A percentile compares a stretch with the other conserved stretches of the same genome.
Conservation (phyloP, 2,113 vertebrate genomes). For the Brachyhypopomus occidentalis region DNA sequence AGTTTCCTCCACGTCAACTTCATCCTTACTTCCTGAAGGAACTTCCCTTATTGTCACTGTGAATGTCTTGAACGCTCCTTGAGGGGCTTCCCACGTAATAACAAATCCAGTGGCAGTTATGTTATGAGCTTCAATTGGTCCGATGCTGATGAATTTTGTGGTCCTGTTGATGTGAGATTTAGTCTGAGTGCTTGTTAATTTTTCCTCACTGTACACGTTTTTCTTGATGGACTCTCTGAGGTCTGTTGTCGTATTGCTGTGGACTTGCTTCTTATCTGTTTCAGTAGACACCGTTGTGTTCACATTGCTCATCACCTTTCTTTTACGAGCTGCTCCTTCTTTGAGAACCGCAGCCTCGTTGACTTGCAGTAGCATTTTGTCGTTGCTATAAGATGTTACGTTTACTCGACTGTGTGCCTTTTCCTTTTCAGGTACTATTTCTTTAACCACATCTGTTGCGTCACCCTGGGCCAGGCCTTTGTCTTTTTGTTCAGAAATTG, state of each 20-base stretch:
- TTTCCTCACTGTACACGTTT: conserved; percentile 51
- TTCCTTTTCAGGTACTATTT: conserved; percentile 8
- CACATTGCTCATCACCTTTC: conserved; percentile 6
- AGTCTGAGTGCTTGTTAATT: conserved; percentile 47
- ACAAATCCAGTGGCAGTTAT: conserved; percentile 70
- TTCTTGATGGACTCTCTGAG: conserved; percentile 18
- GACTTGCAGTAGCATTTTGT: conserved; percentile 11
- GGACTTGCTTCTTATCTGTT: conserved; percentile 16
- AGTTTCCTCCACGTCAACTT: conserved; percentile 58
- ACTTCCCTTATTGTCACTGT: conserved; percentile 70
- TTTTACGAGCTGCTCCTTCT: conserved; percentile 39
- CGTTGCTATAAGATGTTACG: conserved; percentile 32
- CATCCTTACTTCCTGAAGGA: conserved; percentile 50
- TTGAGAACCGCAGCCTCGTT: not conserved
- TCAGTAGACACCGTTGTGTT: conserved; percentile 30
- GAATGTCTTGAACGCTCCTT: conserved; percentile 79
- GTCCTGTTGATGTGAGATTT: conserved; percentile 34
- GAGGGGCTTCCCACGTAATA: conserved; percentile 75
- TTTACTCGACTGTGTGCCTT: conserved; percentile 56
- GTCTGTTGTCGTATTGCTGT: not conserved
- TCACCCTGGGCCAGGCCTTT: not conserved
- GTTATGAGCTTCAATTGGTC: conserved; percentile 65
- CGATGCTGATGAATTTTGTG: conserved; percentile 58
- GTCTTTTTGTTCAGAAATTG: conserved; percentile 1
- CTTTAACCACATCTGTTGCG: not conserved